Evolutionary conservation across 2,113 vertebrate species (phyloP), one percentile per base, ranked within the genome.

Genomic region (Menura novaehollandiae): DNA sequence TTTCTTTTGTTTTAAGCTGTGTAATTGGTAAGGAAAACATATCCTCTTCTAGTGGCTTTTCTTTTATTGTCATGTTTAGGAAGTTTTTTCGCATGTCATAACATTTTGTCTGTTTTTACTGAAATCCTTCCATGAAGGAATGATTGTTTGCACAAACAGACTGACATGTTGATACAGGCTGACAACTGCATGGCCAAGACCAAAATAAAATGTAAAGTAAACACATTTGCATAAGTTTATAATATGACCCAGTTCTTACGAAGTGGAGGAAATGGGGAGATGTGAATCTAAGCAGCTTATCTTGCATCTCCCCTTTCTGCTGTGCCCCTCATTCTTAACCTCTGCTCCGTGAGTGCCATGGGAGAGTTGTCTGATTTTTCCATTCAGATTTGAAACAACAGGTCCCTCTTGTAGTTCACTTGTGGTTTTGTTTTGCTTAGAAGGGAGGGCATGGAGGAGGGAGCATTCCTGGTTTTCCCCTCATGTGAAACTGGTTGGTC

Each of bases 201-300:
- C 74, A 93, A 96, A 98, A 97, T 94, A 96, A 97, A 97, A 97
- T 91, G 86, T 91, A 97, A 98, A 97, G 96, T 97, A 98, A 98
- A 98, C 97, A 97, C 81, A 97, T 98, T 98, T 98, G 97, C 97
- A 98, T 98, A 97, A 92, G 92, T 96, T 95, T 97, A 95, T 89
- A 89, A 56, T 52, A 41, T 76, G 88, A 95, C 90, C 90, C 58
- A 53, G 64, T 91, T 82, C 91, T 59, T 68, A 83, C 2, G 32
- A 92, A 92, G 80, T 15, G 0, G 84, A 97, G 96, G 96, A 97
- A 97, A 88, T 64, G 33, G 53, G 78, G 89, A 96, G 94, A 95
- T 85, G 92, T 88, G 88, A 94, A 96, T 91, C 78, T 21, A 30
- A 83, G 69, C 85, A 72, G 62, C 89, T 97, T 96, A 97, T 97